phyloP scores from a whole-genome alignment of 2,888 invertebrate genomes.

The Apoda limacodes region DNA sequence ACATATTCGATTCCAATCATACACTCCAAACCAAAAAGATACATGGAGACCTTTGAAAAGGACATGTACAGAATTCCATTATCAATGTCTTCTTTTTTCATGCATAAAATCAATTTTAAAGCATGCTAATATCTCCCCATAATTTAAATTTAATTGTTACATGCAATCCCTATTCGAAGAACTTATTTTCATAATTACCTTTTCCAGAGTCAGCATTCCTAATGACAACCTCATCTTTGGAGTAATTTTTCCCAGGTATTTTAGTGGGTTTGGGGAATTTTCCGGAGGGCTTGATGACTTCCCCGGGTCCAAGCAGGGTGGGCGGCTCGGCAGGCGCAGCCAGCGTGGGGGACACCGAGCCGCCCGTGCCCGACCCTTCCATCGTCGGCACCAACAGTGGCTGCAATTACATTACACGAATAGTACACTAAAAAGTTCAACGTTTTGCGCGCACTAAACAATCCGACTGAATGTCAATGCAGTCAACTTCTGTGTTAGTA shows the following conservation, averaged over 20 bases:
- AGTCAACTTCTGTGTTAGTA: no score
- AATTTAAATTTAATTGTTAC: not conserved
- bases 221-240: conserved; percentile 95
- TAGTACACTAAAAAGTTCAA: conserved; percentile 1
- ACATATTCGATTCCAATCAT: no score
- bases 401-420: conserved; percentile 27
- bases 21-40: no score
- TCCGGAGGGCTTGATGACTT: conserved; percentile 88
- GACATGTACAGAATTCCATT: no score
- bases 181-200: conserved; percentile 69
- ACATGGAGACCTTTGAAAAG: no score
- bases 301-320: conserved; percentile 80
- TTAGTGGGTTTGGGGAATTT: conserved; percentile 90
- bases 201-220: conserved; percentile 96
- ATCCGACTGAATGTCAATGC: no score
- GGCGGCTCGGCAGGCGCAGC: conserved; percentile 65
- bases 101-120: not conserved
- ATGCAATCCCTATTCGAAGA: not conserved
- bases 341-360: conserved; percentile 69
- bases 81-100: no score
- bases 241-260: conserved; percentile 93
- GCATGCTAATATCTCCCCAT: not conserved
- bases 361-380: conserved; percentile 62
- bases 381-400: conserved; percentile 61
- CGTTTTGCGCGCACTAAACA: no score